Percentiles rank a stretch among this genome's conserved stretches.
Conservation (phyloP, 2,888 invertebrate genomes). For the Hipparchia sbordonii region DNA sequence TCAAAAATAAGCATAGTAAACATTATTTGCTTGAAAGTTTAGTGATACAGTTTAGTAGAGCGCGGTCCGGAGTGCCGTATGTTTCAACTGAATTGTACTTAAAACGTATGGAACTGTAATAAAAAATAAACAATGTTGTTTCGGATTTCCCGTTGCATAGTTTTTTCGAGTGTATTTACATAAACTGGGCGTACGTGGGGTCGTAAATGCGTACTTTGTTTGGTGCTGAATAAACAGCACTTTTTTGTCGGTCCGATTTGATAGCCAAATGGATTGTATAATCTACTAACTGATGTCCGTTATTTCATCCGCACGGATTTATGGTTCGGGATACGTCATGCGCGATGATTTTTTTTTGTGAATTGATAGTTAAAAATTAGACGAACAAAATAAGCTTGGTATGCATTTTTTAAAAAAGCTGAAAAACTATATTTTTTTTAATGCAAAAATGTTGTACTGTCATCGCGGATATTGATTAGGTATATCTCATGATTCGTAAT, state of each 20-base stretch:
- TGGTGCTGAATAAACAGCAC: constrained; percentile 57
- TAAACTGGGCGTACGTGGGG: constrained; percentile 59
- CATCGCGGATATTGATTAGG: no score
- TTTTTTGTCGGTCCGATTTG: constrained; percentile 53
- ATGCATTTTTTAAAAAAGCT: no score
- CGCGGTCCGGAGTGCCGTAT: constrained; percentile 20
- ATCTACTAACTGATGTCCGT: constrained; percentile 23
- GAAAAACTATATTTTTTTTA: no score
- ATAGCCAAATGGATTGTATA: constrained; percentile 56
- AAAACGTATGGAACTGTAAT: constrained; percentile 59
- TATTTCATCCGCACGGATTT: not conserved
- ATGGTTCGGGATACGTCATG: no score
- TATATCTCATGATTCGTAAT: no score
- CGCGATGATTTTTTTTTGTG: no score
- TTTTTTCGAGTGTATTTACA: constrained; percentile 71
- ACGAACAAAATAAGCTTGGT: no score
- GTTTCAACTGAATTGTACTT: constrained; percentile 39
- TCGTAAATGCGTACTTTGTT: constrained; percentile 65
- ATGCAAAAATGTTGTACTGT: no score
- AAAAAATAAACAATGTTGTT: constrained; percentile 64
- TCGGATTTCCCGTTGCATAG: constrained; percentile 62
- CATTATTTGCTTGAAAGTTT: constrained; percentile 29
- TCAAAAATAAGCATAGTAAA: constrained; percentile 22
- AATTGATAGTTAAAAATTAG: no score
- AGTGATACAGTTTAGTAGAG: constrained; percentile 26